Base-by-base conservation (phyloP, 2,113 vertebrate species). In the Catharus minimus region DNA sequence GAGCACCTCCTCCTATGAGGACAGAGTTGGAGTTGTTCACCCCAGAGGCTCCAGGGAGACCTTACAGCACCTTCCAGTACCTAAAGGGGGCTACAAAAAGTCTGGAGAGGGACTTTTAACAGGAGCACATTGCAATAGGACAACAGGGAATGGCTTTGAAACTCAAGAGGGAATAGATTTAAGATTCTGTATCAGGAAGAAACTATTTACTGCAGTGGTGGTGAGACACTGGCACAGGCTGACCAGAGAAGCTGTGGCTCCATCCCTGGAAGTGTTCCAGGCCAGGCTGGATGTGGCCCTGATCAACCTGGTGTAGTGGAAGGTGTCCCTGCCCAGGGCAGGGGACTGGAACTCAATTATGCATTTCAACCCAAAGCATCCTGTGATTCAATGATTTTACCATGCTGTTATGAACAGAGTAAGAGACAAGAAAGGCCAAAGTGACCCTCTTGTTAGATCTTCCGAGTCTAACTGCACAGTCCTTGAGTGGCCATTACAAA, bases 401-500 rank as follows among this genome's bases (percentile, higher is more conserved):
- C 15, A 44, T 11, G 8, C 19, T 80, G 20, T 22, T 58, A 11
- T 5, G 2, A 71, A n/a, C 8, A 44, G 28, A 49, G 14, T 3
- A 72, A n/a, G 18, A 32, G 15, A 75, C 20, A 77, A 33, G 12
- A 56, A 17, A 13, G 15, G 14, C 15, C 46, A 44, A 44, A 73
- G 24, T 2, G 7, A 82, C 16, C 20, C 8, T 22, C n/a, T 23
- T 9, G 32, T 20, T 33, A 33, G 32, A 18, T 7, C 20, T 71
- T 50, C 23, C 17, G 39, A 39, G 20, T 4, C 56, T 32, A 75
- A 67, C n/a, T 39, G 23, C 49, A 66, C 5, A 1, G 15, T 28
- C 57, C 18, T 33, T 58, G 20, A 55, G 46, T 0, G 0, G 0
- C 27, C 6, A 0, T 4, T 69, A n/a, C 8, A 66, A 22, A 1